A percentile compares a stretch with the other conserved stretches of the same genome.
Evolutionary conservation across 2,113 vertebrate species (phyloP).

Genomic region (Mionectes macconnelli): DNA sequence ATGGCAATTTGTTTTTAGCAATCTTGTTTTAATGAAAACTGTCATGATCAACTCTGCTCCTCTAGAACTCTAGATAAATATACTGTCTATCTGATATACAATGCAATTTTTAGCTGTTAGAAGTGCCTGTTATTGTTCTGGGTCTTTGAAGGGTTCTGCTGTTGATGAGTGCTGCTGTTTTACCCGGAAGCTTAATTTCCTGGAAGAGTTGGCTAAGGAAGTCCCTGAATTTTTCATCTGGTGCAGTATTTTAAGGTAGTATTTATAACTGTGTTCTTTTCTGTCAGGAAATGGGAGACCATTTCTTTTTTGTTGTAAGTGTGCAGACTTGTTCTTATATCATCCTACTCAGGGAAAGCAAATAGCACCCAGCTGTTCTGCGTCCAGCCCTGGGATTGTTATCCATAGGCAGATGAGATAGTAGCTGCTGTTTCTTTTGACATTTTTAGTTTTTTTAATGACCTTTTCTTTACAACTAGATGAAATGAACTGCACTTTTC

Average conservation of each 20-base stretch:
- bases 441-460: not conserved
- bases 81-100: not conserved
- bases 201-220: not conserved
- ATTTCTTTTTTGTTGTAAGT: not conserved
- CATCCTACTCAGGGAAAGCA: not conserved
- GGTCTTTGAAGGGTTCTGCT: conserved; percentile 10
- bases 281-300: not conserved
- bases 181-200: not conserved
- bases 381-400: not conserved
- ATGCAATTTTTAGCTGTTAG: conserved; percentile 37
- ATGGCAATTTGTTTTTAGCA: conserved; percentile 25
- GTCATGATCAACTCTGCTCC: conserved; percentile 26
- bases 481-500: not conserved
- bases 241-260: not conserved
- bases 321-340: not conserved
- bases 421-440: not conserved
- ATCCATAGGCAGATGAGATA: not conserved
- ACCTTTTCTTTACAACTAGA: conserved; percentile 22
- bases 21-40: conserved; percentile 46
- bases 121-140: conserved; percentile 29
- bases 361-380: not conserved
- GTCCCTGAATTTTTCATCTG: conserved; percentile 18
- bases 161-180: not conserved
- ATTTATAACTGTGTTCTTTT: not conserved
- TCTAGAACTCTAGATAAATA: conserved; percentile 30